Evolutionary conservation across 2,888 invertebrate genomes (phyloP).

Genomic region (Scrobipalpa atriplicella): DNA sequence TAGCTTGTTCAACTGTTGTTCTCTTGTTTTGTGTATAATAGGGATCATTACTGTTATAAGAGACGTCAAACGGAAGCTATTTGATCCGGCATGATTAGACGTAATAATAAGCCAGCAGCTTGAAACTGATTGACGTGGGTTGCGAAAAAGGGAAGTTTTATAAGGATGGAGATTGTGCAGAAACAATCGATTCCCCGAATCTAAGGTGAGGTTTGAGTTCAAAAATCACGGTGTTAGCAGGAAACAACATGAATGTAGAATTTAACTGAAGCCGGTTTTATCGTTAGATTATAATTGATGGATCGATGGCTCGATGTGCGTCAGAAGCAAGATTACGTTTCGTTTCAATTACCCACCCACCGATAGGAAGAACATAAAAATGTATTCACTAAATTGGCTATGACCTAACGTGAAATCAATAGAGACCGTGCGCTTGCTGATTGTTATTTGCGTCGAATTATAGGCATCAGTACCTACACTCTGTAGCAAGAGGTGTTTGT

Average conservation of each 20-base stretch:
- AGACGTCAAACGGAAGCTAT: slow-evolving; percentile 1
- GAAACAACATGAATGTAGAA: background rate
- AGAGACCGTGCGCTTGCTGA: slow-evolving; percentile 34
- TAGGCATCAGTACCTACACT: too few species aligned
- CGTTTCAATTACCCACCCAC: slow-evolving; percentile 55
- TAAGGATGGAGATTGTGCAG: background rate
- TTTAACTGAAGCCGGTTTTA: slow-evolving; percentile 23
- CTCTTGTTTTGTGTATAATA: background rate
- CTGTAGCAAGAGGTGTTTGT: too few species aligned
- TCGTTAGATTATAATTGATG: slow-evolving; percentile 44
- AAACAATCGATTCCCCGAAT: background rate
- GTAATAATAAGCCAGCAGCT: slow-evolving; percentile 1
- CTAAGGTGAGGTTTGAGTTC: background rate
- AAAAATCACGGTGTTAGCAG: too few species aligned
- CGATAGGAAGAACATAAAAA: slow-evolving; percentile 64
- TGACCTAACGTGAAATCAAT: slow-evolving; percentile 49
- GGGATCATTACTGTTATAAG: background rate
- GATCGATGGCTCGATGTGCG: slow-evolving; percentile 53
- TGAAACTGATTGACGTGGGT: background rate
- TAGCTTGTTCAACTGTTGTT: slow-evolving; percentile 4
- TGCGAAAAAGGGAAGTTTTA: slow-evolving; percentile 3
- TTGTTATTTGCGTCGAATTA: slow-evolving; percentile 29
- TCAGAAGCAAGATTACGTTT: slow-evolving; percentile 57
- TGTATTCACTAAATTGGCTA: slow-evolving; percentile 55
- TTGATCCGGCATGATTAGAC: slow-evolving; percentile 11